Base-by-base conservation (phyloP, 2,888 invertebrate genomes). In the Nowickia ferox region DNA sequence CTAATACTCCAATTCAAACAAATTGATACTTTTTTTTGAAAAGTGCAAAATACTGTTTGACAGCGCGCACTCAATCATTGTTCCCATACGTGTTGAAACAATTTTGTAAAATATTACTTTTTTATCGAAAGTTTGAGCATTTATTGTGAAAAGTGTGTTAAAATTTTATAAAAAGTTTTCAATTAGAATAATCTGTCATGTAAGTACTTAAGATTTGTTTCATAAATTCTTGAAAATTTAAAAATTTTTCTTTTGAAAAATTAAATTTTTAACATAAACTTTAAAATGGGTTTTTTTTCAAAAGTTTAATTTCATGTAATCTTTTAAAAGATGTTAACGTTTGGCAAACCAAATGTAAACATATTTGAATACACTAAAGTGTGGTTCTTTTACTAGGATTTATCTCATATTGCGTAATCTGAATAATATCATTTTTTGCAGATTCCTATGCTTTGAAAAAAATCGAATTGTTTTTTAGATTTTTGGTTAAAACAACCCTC, bases 381-480 rank as follows among this genome's bases (percentile, higher is more conserved):
- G n/a, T n/a, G n/a, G n/a, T n/a, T n/a, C n/a, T n/a, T n/a, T n/a
- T n/a, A n/a, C n/a, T n/a, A n/a, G n/a, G n/a, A n/a, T n/a, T n/a
- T n/a, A n/a, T n/a, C n/a, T n/a, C n/a, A n/a, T n/a, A n/a, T 63
- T 40, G 63, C 42, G 63, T 63, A 63, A 63, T 63, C 63, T 63
- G 63, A 63, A 63, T 42, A 63, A 63, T 44, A 44, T 63, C 42
- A 63, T 63, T 63, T 61, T 63, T 42, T 63, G 63, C 11, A 42
- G 63, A 63, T 9, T 63, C 63, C 63, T 42, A 63, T 63, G 63
- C 63, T 44, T 63, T 63, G 42, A 57, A 61, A 61, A 40, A 61
- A 61, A 61, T 40, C 38, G 4, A 61, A 61, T n/a, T n/a, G 8
- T 61, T 61, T 61, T 61, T 61, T n/a, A 61, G 40, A 61, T n/a